Conservation (phyloP, 2,888 invertebrate species). For the Pocota personata region DNA sequence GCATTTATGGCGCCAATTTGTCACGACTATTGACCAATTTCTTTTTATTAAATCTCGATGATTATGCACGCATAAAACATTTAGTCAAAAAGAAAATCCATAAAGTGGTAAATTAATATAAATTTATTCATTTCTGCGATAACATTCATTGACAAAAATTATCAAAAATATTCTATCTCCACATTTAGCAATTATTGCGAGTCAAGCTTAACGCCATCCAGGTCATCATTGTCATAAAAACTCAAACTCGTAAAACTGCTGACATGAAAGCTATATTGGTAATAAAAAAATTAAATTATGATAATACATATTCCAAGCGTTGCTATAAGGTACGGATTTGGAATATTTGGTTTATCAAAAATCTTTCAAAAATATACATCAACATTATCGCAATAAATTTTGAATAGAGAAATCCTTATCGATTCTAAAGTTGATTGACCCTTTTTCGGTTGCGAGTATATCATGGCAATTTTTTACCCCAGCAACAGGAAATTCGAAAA, state of each 20-base stretch:
- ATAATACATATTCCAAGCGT: background rate
- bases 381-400: background rate
- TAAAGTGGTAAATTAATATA: background rate
- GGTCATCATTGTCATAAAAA: slow-evolving; percentile 6
- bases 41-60: too few species aligned
- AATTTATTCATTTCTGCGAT: background rate
- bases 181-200: background rate
- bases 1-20: too few species aligned
- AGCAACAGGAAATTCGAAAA: background rate
- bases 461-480: background rate
- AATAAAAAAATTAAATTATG: background rate
- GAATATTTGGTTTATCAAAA: background rate
- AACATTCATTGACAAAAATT: background rate
- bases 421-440: slow-evolving; percentile 34
- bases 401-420: background rate
- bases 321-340: background rate
- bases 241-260: background rate
- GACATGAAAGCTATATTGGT: too few species aligned
- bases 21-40: too few species aligned
- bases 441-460: slow-evolving; percentile 3
- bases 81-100: background rate
- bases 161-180: background rate
- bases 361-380: background rate
- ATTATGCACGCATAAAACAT: background rate
- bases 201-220: slow-evolving; percentile 3